Evolutionary conservation across 2,113 vertebrate species (phyloP), one percentile per base, ranked within the genome.

Genomic region (Austrofundulus limnaeus): DNA sequence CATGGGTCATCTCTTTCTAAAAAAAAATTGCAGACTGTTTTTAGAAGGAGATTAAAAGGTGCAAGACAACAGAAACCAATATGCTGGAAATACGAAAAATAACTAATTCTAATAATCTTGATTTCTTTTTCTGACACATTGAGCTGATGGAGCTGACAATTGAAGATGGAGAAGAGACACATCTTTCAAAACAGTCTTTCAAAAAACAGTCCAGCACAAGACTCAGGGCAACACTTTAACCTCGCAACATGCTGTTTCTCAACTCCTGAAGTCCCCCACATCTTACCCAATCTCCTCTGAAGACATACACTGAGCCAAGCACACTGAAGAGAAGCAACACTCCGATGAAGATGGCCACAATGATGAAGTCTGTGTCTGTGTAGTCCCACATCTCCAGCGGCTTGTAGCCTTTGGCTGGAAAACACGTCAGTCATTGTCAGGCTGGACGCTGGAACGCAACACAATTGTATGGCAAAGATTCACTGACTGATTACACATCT

Each of bases 261-360:
- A 78, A 81, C 2, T 2, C 20, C 14, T 61, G 17, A 37, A n/a
- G 2, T 1, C 11, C 6, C 0, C 15, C 21, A 46, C 49, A 1
- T 69, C 81, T 90, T 82, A 91, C 90, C 88, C 77, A 77, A 77
- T 64, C 14, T 77, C 78, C 84, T 80, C 75, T 91, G 56, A 88
- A 84, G 64, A 91, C 55, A 62, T 75, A 85, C 48, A 85, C 28
- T 0, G 92, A 89, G 15, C 87, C 86, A 0, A 62, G 13, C 45
- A 90, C 48, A 21, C 82, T 90, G 80, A 90, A 87, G 38, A 92
- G 20, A 55, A 92, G 77, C 51, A 92, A 80, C 47, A 85, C 3
- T 4, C 5, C 11, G 0, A 48, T 74, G 31, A 90, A 1, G 31
- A 46, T 0, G 20, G 56, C 20, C 37, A 87, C 17, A 3, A 19